Evolutionary conservation across 2,113 vertebrate genomes (phyloP), one percentile per base, ranked within the genome.

Genomic region (Tinamus guttatus): DNA sequence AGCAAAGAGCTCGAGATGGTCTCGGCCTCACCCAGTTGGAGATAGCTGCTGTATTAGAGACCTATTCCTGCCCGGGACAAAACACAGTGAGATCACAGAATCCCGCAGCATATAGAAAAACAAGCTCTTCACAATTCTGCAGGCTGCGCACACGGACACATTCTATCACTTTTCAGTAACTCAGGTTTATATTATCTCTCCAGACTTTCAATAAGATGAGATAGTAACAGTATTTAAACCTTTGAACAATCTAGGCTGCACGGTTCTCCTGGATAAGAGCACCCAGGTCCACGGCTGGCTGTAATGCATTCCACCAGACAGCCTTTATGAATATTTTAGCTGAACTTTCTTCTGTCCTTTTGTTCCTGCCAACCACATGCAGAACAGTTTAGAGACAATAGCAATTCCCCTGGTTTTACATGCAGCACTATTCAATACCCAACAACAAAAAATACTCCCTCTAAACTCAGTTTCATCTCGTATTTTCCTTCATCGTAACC

Each of bases 201-300:
- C 81, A 80, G 96, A 90, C 77, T 91, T 80, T 63, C 28, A 74
- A 59, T 84, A 64, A 96, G 94, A 95, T 94, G 95, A 96, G 95
- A 97, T 94, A 96, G 95, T 91, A 87, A 88, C 83, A 93, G 90
- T 85, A 79, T 95, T 96, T 96, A 96, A 94, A 89, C 92, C 80
- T 89, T 85, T 92, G 90, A 89, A 94, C 93, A 93, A 96, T 96
- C 93, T 94, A 91, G 0, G 0, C 70, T 87, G 86, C 81, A 92
- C 93, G 93, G n/a, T 87, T 68, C 51, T 75, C 89, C 81, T 36
- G 92, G 34, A 80, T 78, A 89, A 95, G 93, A 75, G 70, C 58
- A 65, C 34, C 71, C 83, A 93, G 81, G 85, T 95, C 79, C 77
- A 89, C 54, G 87, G 90, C 75, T 81, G 77, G 91, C 59, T 60